Base-by-base conservation (phyloP, 2,797 vertebrate species). In the Liasis olivaceus region DNA sequence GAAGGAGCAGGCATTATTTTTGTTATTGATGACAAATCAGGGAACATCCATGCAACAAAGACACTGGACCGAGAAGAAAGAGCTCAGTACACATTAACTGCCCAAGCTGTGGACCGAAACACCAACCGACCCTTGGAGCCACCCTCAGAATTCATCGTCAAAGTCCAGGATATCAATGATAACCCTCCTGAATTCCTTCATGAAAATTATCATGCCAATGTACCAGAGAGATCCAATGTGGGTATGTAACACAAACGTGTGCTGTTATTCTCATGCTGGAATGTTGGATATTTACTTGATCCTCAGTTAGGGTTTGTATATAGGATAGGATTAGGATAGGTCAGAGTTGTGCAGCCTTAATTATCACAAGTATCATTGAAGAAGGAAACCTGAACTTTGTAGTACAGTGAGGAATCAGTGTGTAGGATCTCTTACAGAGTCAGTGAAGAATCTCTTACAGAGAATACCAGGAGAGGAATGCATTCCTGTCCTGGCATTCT, bases 151-250 rank as follows among this genome's bases (percentile, higher is more conserved):
- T 99, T 99, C 96, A 99, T 99, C 7, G 99, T 99, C 91, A 99
- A 99, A 97, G 99, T 99, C 94, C 99, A 99, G 96, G 99, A 99
- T 97, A 99, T 99, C 97, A 99, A 99, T 54, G 99, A 99, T 97
- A 99, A 99, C 96, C 99, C 99, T 0, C 99, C 99, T 0, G 99
- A 99, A 97, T 99, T 99, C 94, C 98, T 99, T 12, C 98, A 99
- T 0, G 99, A 99, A 88, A 99, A 98, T 60, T 99, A 99, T 95
- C 99, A 99, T 0, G 99, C 99, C 95, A 98, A 98, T 87, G 99
- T 99, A 95, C 99, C 99, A 1, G 99, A 99, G 98, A 99, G 99
- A 98, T 99, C 99, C 95, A 99, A 99, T 85, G 99, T 99, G 72
- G 99, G 99, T 99, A 95, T 96, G 99, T 99, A 95, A 15, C 11